phyloP scores from a whole-genome alignment of 2,113 vertebrate genomes.

The Variabilichromis moorii region DNA sequence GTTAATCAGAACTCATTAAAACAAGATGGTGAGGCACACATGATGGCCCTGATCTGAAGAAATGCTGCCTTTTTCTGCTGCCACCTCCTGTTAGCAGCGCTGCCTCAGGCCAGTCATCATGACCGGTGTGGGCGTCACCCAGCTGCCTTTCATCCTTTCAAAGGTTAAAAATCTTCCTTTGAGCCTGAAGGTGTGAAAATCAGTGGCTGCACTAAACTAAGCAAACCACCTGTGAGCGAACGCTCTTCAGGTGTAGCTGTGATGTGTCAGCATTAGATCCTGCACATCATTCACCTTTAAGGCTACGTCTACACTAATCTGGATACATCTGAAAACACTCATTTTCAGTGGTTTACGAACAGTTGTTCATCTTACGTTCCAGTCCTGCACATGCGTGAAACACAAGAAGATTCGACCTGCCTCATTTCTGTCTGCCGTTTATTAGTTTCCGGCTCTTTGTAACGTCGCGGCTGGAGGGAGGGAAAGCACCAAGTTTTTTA shows the following conservation, averaged over 20 bases:
- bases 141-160: background rate
- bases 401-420: fast-evolving
- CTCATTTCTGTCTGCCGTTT: fast-evolving
- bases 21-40: background rate
- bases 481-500: background rate
- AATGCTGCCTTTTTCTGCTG: background rate
- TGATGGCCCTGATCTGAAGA: background rate
- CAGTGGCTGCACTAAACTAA: background rate
- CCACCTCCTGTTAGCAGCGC: background rate
- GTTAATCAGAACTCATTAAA: background rate
- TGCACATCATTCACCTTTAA: background rate
- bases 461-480: background rate
- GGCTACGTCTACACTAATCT: background rate
- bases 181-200: background rate
- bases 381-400: background rate
- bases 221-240: background rate
- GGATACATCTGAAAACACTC: background rate
- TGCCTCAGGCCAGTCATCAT: background rate
- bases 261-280: background rate
- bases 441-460: background rate
- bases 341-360: background rate
- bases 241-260: background rate
- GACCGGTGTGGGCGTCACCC: background rate
- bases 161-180: background rate
- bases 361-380: background rate